phyloP scores from a whole-genome alignment of 2,797 vertebrate species.

The Pangasius mekongensis region DNA sequence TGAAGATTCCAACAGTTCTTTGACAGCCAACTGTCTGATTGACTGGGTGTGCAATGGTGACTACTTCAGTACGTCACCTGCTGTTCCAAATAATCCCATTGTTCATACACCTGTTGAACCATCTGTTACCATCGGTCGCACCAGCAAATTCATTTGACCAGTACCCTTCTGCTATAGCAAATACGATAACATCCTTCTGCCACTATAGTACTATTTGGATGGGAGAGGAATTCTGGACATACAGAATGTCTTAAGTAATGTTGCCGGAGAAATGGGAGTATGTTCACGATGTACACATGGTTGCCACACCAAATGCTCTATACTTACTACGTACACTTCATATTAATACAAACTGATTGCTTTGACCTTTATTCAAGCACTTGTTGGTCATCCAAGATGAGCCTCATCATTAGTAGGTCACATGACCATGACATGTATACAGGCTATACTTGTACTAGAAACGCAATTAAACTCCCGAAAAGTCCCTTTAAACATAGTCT shows the following conservation, averaged over 20 bases:
- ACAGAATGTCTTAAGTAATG: not conserved
- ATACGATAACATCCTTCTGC: not conserved
- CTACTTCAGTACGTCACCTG: not conserved
- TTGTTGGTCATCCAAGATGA: not conserved
- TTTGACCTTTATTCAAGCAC: not conserved
- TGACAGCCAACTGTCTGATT: not conserved
- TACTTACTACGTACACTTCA: not conserved
- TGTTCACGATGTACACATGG: too few relatives aligned
- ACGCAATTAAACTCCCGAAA: not conserved
- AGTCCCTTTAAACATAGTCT: too few relatives aligned
- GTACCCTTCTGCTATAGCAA: not conserved
- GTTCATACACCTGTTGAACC: not conserved
- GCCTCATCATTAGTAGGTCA: not conserved
- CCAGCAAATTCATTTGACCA: not conserved
- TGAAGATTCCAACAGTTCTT: not conserved
- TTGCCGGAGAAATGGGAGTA: too few relatives aligned
- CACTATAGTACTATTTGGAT: not conserved
- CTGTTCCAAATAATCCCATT: not conserved
- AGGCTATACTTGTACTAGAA: not conserved
- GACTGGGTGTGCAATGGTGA: not conserved
- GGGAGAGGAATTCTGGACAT: not conserved
- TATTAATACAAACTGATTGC: not conserved
- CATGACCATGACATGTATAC: not conserved
- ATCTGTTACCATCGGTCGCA: not conserved
- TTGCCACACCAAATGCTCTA: not conserved